Percentiles rank a stretch among this genome's conserved stretches.
Conservation (phyloP, 2,797 vertebrate genomes). For the Anguilla anguilla region DNA sequence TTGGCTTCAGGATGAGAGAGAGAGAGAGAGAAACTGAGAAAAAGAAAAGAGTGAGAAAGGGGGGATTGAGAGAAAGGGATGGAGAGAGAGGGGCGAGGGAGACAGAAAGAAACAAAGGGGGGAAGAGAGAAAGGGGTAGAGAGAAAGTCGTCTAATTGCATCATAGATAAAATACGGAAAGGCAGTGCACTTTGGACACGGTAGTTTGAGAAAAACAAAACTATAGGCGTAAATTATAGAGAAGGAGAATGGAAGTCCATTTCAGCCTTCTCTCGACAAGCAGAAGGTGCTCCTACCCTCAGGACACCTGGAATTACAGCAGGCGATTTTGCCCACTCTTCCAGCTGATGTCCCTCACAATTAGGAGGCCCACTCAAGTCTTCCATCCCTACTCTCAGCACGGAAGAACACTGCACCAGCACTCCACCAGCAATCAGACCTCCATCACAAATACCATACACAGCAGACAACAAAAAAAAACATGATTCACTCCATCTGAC, state of each 20-base stretch:
- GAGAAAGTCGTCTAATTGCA: background rate
- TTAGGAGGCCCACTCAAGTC: background rate
- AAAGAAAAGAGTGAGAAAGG: background rate
- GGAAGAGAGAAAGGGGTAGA: background rate
- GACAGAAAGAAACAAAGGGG: background rate
- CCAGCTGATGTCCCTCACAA: background rate
- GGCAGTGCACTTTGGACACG: background rate
- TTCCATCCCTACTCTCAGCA: background rate
- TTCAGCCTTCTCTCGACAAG: background rate
- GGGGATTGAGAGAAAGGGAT: background rate
- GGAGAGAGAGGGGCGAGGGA: background rate
- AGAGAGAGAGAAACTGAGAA: background rate
- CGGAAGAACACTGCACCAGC: background rate
- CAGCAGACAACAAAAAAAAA: background rate
- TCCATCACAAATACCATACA: background rate
- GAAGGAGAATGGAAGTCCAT: constrained; percentile 51
- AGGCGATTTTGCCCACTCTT: background rate
- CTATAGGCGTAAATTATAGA: constrained; percentile 39
- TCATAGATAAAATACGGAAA: background rate
- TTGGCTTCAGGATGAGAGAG: background rate
- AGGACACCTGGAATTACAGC: background rate
- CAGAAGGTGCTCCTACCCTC: background rate
- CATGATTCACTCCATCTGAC: background rate
- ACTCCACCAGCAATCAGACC: background rate
- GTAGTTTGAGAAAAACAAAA: constrained; percentile 40